Base-by-base conservation (phyloP, 2,888 invertebrate species). In the Myopa tessellatipennis region DNA sequence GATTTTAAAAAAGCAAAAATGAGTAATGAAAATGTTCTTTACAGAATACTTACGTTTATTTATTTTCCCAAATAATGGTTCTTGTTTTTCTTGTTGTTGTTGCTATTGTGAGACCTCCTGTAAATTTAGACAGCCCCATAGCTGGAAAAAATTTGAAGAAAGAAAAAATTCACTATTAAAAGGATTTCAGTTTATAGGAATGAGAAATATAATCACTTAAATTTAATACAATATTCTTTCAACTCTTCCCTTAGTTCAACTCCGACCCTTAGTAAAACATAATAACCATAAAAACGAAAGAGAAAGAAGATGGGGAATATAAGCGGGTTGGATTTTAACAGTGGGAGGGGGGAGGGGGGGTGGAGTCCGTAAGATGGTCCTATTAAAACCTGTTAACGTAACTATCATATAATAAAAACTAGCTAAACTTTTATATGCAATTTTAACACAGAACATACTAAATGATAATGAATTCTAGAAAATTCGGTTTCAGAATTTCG, bases 1-100 rank as follows among this genome's bases (percentile, higher is more conserved):
- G 6, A 10, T 8, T 45, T 45, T 45, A 45, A 6, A 45, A 45
- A 68, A 68, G 7, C 63, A 63, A 60, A 60, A 6, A 60, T 4
- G 1, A 2, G 26, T 26, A 26, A 26, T 26, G 26, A 26, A 26
- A 26, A 26, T 26, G 26, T 2, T 26, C 26, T 26, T 26, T 26
- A 26, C 4, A 16, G 4, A 67, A 52, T 65, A 74, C 74, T 74
- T 65, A 74, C 74, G 74, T 63, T 63, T 63, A 63, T 52, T 74
- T 52, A n/a, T 74, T n/a, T 50, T 16, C 52, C 73, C 61, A 61
- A 63, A 45, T 26, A 26, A 26, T 26, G 2, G 26, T 10, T 50
- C 50, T 10, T 1, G 50, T 50, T 50, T 58, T 5, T 4, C 7
- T 34, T 63, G 63, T 45, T 50, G 16, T 26, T 73, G 45, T 50